A percentile compares a stretch with the other conserved stretches of the same genome.
phyloP scores from a whole-genome alignment of 1,140 invertebrate genomes.

The Eupristina koningsbergeri region DNA sequence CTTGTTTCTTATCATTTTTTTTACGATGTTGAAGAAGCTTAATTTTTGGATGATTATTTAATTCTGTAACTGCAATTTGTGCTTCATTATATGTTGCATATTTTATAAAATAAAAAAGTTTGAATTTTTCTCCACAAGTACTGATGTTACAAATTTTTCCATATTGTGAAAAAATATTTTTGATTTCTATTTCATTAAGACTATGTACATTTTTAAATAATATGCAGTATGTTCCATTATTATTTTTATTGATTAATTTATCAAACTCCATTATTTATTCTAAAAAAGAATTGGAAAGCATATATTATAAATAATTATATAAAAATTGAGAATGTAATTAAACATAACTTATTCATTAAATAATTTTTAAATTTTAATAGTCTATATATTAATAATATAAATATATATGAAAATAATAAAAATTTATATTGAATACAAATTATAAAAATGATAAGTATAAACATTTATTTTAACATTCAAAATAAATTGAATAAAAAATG shows the following conservation, averaged over 20 bases:
- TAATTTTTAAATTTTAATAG: no score
- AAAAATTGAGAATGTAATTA: neutral
- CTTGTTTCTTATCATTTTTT: no score
- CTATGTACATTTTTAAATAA: conserved; percentile 52
- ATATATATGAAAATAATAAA: no score
- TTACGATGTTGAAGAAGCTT: conserved; percentile 13
- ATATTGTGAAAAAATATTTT: conserved; percentile 50
- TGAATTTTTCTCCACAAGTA: conserved; percentile 48
- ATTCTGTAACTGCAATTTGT: conserved; percentile 47
- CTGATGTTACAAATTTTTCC: conserved; percentile 42
- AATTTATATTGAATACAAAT: no score
- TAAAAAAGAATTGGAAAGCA: neutral
- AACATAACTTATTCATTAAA: no score
- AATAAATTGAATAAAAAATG: no score
- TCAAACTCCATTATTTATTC: neutral
- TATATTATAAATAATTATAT: neutral
- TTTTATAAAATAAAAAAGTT: conserved; percentile 54
- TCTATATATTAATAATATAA: no score
- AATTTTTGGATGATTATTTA: conserved; percentile 50
- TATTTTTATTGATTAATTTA: conserved; percentile 25
- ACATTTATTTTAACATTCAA: no score
- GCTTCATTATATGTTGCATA: conserved; percentile 47
- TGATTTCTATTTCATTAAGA: conserved; percentile 49
- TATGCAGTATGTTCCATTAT: conserved; percentile 41
- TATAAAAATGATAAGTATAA: no score